Evolutionary conservation across 30 jellyfish, hydroid and myxozoan species (phyloP).

Genomic region (Hydra vulgaris): DNA sequence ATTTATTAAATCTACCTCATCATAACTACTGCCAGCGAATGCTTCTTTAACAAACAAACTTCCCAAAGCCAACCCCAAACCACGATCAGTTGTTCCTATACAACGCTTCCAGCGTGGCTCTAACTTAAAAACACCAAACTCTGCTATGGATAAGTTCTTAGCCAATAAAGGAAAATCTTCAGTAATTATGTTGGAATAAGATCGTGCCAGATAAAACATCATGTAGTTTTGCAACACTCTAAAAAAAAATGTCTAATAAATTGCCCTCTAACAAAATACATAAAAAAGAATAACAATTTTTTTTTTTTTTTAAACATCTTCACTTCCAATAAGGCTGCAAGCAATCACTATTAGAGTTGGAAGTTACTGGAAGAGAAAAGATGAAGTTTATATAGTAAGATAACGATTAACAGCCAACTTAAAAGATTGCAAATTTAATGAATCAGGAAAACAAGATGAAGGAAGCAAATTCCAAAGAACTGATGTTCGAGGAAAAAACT

Average conservation of each 20-base stretch:
- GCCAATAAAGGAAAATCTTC: constrained; percentile 48
- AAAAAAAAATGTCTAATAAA: background rate
- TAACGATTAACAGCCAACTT: no score
- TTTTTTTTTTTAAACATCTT: background rate
- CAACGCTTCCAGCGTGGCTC: constrained; percentile 78
- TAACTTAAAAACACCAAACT: constrained; percentile 36
- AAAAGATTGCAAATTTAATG: no score
- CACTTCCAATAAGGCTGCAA: no score
- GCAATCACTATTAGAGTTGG: no score
- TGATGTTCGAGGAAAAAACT: no score
- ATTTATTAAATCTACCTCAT: no score
- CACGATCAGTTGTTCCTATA: constrained; percentile 32
- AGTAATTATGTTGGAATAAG: constrained; percentile 37
- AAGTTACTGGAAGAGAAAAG: no score
- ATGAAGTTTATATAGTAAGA: no score
- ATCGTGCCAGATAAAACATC: constrained; percentile 29
- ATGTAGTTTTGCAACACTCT: constrained; percentile 42
- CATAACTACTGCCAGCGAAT: constrained; percentile 45
- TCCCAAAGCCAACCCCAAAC: constrained; percentile 75
- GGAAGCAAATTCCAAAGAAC: no score
- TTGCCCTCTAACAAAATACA: background rate
- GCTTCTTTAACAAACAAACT: constrained; percentile 59
- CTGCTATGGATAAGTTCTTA: constrained; percentile 48
- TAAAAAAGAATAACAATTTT: background rate
- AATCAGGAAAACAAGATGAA: no score